Evolutionary conservation across 2,113 vertebrate genomes (phyloP).

Genomic region (Colistium nudipinnis): DNA sequence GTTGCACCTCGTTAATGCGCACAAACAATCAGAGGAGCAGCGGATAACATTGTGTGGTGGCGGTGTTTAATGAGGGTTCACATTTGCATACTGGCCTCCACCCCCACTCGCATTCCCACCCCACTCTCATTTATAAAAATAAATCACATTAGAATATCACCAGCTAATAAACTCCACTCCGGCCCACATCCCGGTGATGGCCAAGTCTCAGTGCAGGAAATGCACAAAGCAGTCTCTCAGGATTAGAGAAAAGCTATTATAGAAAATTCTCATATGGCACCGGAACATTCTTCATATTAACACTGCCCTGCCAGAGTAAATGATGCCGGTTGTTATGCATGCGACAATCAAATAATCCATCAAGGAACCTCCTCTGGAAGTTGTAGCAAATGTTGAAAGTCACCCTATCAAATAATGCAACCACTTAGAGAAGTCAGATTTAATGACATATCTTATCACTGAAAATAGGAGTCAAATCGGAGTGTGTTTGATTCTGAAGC

Average conservation of each 20-base stretch:
- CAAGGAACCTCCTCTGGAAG: constrained; percentile 61
- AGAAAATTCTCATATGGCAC: constrained; percentile 64
- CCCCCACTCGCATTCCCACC: constrained; percentile 72
- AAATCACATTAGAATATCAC: constrained; percentile 80
- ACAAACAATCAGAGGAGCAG: constrained; percentile 69
- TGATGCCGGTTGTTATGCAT: constrained; percentile 65
- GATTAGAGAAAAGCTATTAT: constrained; percentile 72
- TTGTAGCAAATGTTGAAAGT: constrained; percentile 60
- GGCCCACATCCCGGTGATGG: constrained; percentile 68
- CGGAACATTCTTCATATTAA: constrained; percentile 70
- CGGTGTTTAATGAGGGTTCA: constrained; percentile 79
- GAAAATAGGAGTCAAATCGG: constrained; percentile 57
- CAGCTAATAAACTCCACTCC: constrained; percentile 78
- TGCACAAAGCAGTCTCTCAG: constrained; percentile 72
- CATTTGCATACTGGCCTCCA: constrained; percentile 82
- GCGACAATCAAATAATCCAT: constrained; percentile 64
- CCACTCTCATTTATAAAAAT: constrained; percentile 81
- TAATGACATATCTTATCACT: constrained; percentile 63
- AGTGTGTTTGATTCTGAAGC: constrained; percentile 70
- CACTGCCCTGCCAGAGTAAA: constrained; percentile 56
- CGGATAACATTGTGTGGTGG: constrained; percentile 76
- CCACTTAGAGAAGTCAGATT: constrained; percentile 65
- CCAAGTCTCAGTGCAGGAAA: constrained; percentile 74
- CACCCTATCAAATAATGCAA: constrained; percentile 50
- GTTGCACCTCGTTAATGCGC: constrained; percentile 77